Percentiles rank a stretch among this genome's conserved stretches.
Evolutionary conservation across 2,888 invertebrate species (phyloP).

Genomic region (Pocota personata): DNA sequence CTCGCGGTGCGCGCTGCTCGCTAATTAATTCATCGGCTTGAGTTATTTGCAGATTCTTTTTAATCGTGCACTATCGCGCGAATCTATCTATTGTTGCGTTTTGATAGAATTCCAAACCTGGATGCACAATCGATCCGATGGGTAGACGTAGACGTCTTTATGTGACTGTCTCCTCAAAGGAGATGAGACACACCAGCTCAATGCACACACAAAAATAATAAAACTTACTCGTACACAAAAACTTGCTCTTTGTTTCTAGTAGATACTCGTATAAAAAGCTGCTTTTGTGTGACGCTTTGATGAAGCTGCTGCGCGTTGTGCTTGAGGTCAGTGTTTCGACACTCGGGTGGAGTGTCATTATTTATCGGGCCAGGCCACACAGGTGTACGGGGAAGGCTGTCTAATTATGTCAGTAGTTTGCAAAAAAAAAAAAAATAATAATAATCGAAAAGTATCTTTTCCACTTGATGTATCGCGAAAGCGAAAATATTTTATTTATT

Average conservation of each 20-base stretch:
- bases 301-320: conserved; percentile 45
- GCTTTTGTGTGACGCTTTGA: conserved; percentile 32
- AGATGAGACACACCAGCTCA: conserved; percentile 37
- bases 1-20: neutral
- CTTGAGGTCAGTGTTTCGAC: conserved; percentile 58
- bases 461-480: neutral
- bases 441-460: neutral
- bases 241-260: no score
- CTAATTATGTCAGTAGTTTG: conserved; percentile 29
- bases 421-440: neutral
- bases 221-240: conserved; percentile 5
- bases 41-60: conserved; percentile 20
- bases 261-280: conserved; percentile 47
- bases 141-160: conserved; percentile 45
- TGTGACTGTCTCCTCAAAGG: conserved; percentile 41
- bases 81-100: conserved; percentile 24
- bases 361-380: conserved; percentile 33
- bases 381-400: conserved; percentile 23
- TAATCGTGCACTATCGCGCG: conserved; percentile 33
- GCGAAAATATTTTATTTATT: conserved; percentile 12
- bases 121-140: conserved; percentile 66
- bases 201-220: conserved; percentile 17
- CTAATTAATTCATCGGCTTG: conserved; percentile 44
- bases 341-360: conserved; percentile 57
- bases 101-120: conserved; percentile 40